A percentile compares a stretch with the other conserved stretches of the same genome.
Evolutionary conservation across 2,888 invertebrate genomes (phyloP).

Genomic region (Listrodromus nycthemerus): DNA sequence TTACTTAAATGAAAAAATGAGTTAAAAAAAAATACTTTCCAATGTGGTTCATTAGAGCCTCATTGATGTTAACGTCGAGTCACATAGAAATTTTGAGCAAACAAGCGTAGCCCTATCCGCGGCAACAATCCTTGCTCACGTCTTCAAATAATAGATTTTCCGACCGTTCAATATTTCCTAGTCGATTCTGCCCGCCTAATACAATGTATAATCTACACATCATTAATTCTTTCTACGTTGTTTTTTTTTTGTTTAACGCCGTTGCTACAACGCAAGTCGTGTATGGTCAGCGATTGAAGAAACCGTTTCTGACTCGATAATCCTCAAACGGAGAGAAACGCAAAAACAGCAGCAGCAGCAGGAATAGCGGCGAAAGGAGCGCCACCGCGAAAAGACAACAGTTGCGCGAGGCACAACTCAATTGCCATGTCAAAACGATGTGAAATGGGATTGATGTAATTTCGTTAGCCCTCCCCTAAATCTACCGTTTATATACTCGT

Average conservation of each 20-base stretch:
- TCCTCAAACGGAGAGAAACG: slow-evolving; percentile 20
- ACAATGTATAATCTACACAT: no score
- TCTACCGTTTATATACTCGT: slow-evolving; percentile 72
- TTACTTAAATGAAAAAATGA: no score
- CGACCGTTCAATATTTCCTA: no score
- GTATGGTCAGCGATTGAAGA: slow-evolving; percentile 27
- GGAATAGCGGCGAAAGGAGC: slow-evolving; percentile 17
- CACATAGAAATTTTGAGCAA: no score
- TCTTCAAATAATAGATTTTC: no score
- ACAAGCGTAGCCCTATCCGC: no score
- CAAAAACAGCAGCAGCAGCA: slow-evolving; percentile 27
- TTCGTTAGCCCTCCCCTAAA: slow-evolving; percentile 79
- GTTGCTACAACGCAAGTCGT: neutral
- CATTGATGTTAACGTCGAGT: no score
- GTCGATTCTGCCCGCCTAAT: no score
- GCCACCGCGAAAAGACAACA: slow-evolving; percentile 78
- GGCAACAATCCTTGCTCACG: no score
- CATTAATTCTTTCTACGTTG: neutral
- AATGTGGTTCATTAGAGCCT: no score
- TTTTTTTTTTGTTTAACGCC: neutral
- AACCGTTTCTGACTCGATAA: slow-evolving; percentile 15
- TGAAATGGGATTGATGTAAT: slow-evolving; percentile 85
- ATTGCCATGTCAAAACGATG: slow-evolving; percentile 84
- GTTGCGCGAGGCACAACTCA: slow-evolving; percentile 82
- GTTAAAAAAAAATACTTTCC: no score